These are phyloP conservation scores for Coleophora flavipennella DNA, from an alignment of 2,888 invertebrate genomes.

Conservation along the genomic window DNA sequence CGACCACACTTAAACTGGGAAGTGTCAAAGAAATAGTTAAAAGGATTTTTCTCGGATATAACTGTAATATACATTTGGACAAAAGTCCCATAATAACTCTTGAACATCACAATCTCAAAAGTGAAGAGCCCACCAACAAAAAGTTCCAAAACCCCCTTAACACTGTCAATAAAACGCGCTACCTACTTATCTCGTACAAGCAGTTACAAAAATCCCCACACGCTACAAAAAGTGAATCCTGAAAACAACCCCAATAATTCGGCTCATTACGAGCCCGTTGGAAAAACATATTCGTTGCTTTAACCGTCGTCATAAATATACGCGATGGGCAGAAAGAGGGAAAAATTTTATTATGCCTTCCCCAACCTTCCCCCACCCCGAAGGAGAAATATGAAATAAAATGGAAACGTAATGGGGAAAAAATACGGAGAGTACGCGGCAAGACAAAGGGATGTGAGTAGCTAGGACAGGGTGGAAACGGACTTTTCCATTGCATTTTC, in stretches of 20 bases:
- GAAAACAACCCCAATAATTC: conserved; percentile 66
- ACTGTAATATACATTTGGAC: no score
- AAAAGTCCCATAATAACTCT: no score
- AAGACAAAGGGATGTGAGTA: conserved; percentile 63
- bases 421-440: conserved; percentile 58
- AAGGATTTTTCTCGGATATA: no score
- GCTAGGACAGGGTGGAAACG: conserved; percentile 26
- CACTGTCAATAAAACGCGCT: background rate
- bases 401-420: conserved; percentile 73
- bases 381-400: conserved; percentile 73
- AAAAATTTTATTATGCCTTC: conserved; percentile 67
- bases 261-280: conserved; percentile 65
- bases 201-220: conserved; percentile 24
- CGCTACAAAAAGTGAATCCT: conserved; percentile 24
- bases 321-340: conserved; percentile 52
- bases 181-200: conserved; percentile 42
- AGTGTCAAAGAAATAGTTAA: no score
- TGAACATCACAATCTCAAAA: no score
- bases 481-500: conserved; percentile 13
- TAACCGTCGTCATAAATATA: conserved; percentile 66
- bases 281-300: conserved; percentile 66
- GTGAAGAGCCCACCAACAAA: background rate
- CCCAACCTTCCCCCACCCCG: conserved; percentile 26
- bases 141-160: background rate
- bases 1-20: no score